Conservation (phyloP, 1,140 invertebrate species). For the Heliconius hewitsoni region DNA sequence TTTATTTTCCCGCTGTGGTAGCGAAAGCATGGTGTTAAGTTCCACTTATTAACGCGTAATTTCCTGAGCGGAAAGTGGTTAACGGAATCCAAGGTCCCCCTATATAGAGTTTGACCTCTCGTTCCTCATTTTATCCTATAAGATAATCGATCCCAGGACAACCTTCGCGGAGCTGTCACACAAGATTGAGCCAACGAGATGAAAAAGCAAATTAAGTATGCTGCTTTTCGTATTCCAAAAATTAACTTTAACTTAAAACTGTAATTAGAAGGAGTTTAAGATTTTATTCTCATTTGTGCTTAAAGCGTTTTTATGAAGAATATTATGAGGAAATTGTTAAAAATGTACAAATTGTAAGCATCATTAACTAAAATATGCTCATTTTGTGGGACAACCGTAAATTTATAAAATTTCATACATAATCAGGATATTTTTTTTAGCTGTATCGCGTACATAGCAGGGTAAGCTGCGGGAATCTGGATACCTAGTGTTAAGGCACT, state of each 20-base stretch:
- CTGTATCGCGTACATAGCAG: not conserved
- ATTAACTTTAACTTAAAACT: not conserved
- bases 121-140: no score
- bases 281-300: not conserved
- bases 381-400: not conserved
- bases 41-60: no score
- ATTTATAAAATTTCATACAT: not conserved
- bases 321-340: not conserved
- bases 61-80: no score
- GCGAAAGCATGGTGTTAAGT: no score
- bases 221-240: not conserved
- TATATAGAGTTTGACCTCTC: no score
- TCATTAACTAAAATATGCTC: constrained; percentile 1
- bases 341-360: not conserved
- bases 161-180: not conserved
- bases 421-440: not conserved
- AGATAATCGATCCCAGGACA: no score
- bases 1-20: no score
- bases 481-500: not conserved
- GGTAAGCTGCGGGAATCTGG: not conserved
- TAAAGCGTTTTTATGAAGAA: not conserved
- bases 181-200: not conserved
- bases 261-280: constrained; percentile 3
- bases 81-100: no score
- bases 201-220: not conserved